Percentiles rank a stretch among this genome's conserved stretches.
phyloP scores from a whole-genome alignment of 1,140 invertebrate genomes.

The Dufourea novaeangliae region DNA sequence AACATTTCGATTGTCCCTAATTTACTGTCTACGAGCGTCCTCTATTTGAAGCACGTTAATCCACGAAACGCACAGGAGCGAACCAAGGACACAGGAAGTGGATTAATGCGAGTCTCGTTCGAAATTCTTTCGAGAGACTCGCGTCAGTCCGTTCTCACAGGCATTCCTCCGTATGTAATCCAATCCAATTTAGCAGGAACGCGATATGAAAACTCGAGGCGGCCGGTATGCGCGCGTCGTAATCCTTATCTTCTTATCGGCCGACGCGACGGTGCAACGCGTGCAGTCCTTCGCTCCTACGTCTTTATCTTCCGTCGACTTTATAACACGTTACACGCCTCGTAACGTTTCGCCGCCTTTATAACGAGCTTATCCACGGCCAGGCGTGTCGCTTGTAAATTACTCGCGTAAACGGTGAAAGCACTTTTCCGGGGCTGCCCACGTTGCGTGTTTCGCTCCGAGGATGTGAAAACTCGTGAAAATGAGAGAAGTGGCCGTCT shows the following conservation, averaged over 20 bases:
- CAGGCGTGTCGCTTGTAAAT: not conserved
- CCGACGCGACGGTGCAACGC: slow-evolving; percentile 27
- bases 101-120: not conserved
- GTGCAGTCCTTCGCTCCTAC: slow-evolving; percentile 9
- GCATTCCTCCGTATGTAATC: slow-evolving; percentile 45
- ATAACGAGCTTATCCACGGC: slow-evolving; percentile 32
- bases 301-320: slow-evolving; percentile 31
- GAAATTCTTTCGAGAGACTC: slow-evolving; percentile 4
- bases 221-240: slow-evolving; percentile 26
- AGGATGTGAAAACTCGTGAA: not conserved
- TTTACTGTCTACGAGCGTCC: too few species aligned
- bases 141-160: slow-evolving; percentile 40
- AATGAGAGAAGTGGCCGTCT: not conserved
- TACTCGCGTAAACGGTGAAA: not conserved
- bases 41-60: too few species aligned
- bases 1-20: too few species aligned
- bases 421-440: not conserved
- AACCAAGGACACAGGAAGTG: not conserved
- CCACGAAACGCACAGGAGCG: not conserved
- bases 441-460: not conserved
- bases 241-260: slow-evolving; percentile 55
- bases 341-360: slow-evolving; percentile 24
- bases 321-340: slow-evolving; percentile 15
- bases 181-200: slow-evolving; percentile 38
- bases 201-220: slow-evolving; percentile 59